Conservation (phyloP, 2,113 vertebrate genomes). For the Ammodytes dubius region DNA sequence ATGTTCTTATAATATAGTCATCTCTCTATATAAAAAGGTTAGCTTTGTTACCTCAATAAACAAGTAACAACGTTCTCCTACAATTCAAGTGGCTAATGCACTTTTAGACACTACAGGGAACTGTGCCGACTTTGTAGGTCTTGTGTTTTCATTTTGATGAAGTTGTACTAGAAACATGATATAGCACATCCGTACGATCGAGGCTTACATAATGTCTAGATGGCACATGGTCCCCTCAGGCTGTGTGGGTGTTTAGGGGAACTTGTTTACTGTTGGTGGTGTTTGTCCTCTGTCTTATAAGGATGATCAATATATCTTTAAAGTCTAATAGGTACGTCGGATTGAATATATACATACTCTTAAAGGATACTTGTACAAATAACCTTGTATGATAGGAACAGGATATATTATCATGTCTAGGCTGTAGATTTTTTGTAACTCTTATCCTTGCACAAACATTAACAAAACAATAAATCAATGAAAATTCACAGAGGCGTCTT, state of each 20-base stretch:
- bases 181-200: conserved; percentile 60
- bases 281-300: conserved; percentile 62
- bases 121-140: conserved; percentile 67
- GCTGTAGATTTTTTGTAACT: conserved; percentile 81
- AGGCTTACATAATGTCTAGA: conserved; percentile 61
- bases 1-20: conserved; percentile 48
- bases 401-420: conserved; percentile 82
- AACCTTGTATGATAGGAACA: conserved; percentile 80
- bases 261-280: conserved; percentile 70
- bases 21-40: conserved; percentile 57
- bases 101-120: conserved; percentile 60
- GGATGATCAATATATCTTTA: conserved; percentile 74
- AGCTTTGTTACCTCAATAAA: conserved; percentile 67
- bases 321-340: conserved; percentile 73
- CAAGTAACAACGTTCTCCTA: conserved; percentile 35
- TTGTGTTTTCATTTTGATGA: conserved; percentile 68
- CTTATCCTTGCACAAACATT: conserved; percentile 81
- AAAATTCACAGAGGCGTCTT: conserved; percentile 34
- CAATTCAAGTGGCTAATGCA: conserved; percentile 69
- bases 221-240: conserved; percentile 42
- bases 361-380: conserved; percentile 78
- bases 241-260: conserved; percentile 60
- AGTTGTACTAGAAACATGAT: conserved; percentile 63
- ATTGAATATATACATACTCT: conserved; percentile 71
- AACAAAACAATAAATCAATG: conserved; percentile 76